Percentiles rank a stretch among this genome's conserved stretches.
phyloP scores from a whole-genome alignment of 2,113 vertebrate genomes.

The Chaetura pelagica region DNA sequence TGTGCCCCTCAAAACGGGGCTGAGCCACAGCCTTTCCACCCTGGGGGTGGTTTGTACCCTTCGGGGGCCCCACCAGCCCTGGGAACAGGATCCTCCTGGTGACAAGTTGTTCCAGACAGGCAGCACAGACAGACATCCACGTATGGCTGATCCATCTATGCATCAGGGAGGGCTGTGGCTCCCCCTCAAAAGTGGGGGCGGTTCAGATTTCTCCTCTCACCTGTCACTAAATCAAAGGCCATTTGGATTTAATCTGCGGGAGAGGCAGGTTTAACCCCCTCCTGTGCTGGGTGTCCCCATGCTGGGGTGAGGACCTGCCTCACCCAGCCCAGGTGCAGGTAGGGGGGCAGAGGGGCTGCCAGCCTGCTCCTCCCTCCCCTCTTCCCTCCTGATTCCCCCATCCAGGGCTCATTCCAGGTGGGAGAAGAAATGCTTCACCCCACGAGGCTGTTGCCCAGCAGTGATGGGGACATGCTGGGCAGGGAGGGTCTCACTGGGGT shows the following conservation, averaged over 20 bases:
- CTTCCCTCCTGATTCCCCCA: rapidly evolving
- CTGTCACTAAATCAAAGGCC: conserved; percentile 38
- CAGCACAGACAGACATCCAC: neutral
- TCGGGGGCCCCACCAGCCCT: rapidly evolving
- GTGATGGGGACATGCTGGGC: rapidly evolving
- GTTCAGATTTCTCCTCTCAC: conserved; percentile 57
- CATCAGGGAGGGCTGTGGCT: neutral
- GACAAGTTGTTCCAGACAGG: conserved; percentile 15
- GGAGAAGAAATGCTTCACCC: neutral
- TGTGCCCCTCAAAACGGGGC: rapidly evolving
- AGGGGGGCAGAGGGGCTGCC: neutral
- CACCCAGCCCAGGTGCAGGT: neutral
- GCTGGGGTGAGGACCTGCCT: neutral
- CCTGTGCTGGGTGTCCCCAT: neutral
- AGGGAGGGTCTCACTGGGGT: rapidly evolving
- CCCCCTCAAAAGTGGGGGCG: neutral
- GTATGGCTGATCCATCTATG: conserved; percentile 16
- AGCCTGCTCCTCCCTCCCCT: neutral
- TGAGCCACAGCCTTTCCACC: rapidly evolving
- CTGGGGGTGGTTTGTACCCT: neutral
- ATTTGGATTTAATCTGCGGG: neutral
- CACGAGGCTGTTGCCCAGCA: rapidly evolving
- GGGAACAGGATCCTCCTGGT: neutral
- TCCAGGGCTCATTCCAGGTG: neutral
- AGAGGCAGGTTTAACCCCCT: conserved; percentile 42